A percentile compares a stretch with the other conserved stretches of the same genome.
phyloP scores from a whole-genome alignment of 2,888 invertebrate genomes.

The Melikaiella ostensackeni region DNA sequence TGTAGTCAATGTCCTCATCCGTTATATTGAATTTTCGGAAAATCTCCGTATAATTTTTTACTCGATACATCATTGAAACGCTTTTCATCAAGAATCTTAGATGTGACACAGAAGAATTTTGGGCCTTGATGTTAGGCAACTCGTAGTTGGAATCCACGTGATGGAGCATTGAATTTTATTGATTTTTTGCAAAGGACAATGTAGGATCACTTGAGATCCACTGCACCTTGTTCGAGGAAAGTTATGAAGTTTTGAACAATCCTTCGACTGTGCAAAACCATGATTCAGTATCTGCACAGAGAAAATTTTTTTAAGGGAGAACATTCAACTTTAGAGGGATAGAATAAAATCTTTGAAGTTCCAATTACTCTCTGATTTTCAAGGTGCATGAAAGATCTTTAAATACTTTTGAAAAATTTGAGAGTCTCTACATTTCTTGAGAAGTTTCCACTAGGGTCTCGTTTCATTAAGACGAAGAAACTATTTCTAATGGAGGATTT shows the following conservation, averaged over 20 bases:
- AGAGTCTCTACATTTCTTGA: no score
- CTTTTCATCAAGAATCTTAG: constrained; percentile 1
- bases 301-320: neutral
- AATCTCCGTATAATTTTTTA: constrained; percentile 59
- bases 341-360: neutral
- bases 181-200: neutral
- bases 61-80: constrained; percentile 12
- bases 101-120: neutral
- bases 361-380: neutral
- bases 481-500: neutral
- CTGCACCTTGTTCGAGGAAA: neutral
- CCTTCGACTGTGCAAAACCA: neutral
- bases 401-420: no score
- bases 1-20: constrained; percentile 67
- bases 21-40: constrained; percentile 65
- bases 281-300: neutral
- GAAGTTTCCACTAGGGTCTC: neutral
- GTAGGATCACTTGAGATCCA: neutral
- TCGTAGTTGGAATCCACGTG: neutral
- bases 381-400: neutral
- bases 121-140: neutral
- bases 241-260: neutral
- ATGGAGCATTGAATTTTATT: constrained; percentile 7
- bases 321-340: neutral
- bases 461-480: constrained; percentile 3